Conservation (phyloP, 2,113 vertebrate species). For the Phodopus roborovskii region DNA sequence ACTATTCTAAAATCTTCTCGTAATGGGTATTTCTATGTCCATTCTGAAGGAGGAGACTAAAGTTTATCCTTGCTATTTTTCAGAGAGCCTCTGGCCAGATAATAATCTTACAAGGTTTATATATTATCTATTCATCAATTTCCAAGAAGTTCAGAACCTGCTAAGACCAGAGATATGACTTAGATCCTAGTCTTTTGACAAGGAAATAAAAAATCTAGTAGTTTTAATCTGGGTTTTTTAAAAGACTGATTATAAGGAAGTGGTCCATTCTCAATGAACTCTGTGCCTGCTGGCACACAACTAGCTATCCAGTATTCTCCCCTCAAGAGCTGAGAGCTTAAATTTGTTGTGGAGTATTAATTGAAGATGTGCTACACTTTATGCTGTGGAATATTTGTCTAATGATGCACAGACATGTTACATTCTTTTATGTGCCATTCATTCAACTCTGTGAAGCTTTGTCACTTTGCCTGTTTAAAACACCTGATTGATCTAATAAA, state of each 20-base stretch:
- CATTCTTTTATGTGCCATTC: neutral
- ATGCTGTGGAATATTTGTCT: neutral
- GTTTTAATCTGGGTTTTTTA: neutral
- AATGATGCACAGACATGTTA: neutral
- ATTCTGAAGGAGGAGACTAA: neutral
- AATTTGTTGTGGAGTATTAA: neutral
- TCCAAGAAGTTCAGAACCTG: neutral
- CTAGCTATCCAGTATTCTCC: neutral
- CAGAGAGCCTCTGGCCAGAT: neutral
- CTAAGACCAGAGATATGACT: neutral
- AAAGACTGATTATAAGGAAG: neutral
- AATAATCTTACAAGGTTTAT: neutral
- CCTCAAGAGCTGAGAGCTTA: neutral
- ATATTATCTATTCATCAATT: neutral
- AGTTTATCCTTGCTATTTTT: neutral
- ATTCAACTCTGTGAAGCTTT: neutral
- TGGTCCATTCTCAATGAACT: neutral
- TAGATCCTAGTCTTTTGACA: neutral
- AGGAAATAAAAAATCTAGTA: neutral
- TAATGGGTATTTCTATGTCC: neutral
- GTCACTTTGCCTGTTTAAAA: neutral
- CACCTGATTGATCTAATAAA: neutral
- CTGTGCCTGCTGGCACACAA: neutral
- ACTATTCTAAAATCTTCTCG: neutral
- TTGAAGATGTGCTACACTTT: neutral